phyloP scores from a whole-genome alignment of 2,797 vertebrate species.

The Typhlichthys eigenmanni region DNA sequence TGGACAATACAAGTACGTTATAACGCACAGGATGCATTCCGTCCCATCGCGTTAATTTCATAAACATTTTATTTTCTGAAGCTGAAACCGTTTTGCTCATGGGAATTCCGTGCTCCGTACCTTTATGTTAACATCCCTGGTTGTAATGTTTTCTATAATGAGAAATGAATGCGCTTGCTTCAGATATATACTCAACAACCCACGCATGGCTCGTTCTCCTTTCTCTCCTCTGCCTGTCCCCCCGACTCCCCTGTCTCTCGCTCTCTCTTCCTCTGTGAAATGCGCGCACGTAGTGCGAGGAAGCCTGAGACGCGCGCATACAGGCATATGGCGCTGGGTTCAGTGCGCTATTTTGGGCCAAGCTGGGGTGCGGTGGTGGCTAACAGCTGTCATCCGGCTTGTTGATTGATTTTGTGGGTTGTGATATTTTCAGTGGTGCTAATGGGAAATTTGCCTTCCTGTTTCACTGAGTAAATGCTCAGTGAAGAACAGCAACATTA shows the following conservation, averaged over 20 bases:
- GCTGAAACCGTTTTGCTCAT: slow-evolving; percentile 7
- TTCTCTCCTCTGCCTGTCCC: not conserved
- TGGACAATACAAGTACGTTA: slow-evolving; percentile 18
- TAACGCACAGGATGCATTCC: slow-evolving; percentile 22
- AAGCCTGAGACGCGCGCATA: slow-evolving; percentile 22
- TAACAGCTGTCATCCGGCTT: slow-evolving; percentile 12
- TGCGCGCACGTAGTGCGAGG: not conserved
- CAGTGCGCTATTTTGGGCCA: slow-evolving; percentile 32
- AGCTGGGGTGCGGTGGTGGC: slow-evolving; percentile 16
- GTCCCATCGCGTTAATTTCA: slow-evolving; percentile 17
- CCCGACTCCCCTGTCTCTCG: not conserved
- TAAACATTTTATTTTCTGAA: slow-evolving; percentile 16
- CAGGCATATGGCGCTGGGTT: slow-evolving; percentile 23
- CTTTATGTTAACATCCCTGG: slow-evolving; percentile 7
- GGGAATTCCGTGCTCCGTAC: slow-evolving; percentile 1
- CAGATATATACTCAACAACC: slow-evolving; percentile 43
- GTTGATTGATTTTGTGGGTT: slow-evolving; percentile 6
- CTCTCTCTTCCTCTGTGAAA: slow-evolving; percentile 1
- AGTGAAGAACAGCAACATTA: slow-evolving; percentile 1
- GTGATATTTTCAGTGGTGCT: slow-evolving; percentile 6
- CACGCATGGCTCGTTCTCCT: not conserved
- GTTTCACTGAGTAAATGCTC: slow-evolving; percentile 3
- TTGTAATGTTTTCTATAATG: slow-evolving; percentile 46
- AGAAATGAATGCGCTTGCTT: slow-evolving; percentile 67
- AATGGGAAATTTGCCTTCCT: slow-evolving; percentile 2